A percentile compares a stretch with the other conserved stretches of the same genome.
Evolutionary conservation across 2,888 invertebrate species (phyloP).

Genomic region (Acanthosoma haemorrhoidale): DNA sequence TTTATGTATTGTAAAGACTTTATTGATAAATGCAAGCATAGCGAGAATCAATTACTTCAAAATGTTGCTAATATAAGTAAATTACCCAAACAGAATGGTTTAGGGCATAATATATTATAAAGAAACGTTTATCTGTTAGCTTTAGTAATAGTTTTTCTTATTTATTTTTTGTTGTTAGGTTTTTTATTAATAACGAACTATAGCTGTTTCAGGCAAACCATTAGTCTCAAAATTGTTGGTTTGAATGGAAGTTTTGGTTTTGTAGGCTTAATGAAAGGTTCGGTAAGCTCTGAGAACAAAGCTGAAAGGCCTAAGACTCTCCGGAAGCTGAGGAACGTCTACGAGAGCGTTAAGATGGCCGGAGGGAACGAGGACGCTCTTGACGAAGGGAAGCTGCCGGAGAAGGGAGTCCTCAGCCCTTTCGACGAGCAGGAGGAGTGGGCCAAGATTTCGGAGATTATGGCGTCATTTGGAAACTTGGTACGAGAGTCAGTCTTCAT

Average conservation of each 20-base stretch:
- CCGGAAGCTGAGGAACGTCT: conserved; percentile 67
- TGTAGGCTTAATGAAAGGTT: conserved; percentile 76
- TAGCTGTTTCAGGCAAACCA: too few species aligned
- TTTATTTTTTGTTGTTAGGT: too few species aligned
- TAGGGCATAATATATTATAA: too few species aligned
- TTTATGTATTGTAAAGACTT: too few species aligned
- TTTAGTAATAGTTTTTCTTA: too few species aligned
- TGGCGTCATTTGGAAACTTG: conserved; percentile 86
- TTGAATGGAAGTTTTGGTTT: conserved; percentile 32
- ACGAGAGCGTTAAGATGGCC: conserved; percentile 47
- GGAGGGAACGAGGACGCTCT: conserved; percentile 25
- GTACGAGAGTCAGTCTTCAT: conserved; percentile 73
- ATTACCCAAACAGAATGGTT: too few species aligned
- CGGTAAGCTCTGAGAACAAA: conserved; percentile 56
- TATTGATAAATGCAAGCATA: too few species aligned
- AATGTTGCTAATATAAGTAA: too few species aligned
- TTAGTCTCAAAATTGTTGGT: too few species aligned
- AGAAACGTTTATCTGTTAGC: too few species aligned
- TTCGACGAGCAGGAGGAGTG: conserved; percentile 94
- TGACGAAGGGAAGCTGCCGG: conserved; percentile 35
- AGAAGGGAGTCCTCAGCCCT: conserved; percentile 60
- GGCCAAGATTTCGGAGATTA: conserved; percentile 92
- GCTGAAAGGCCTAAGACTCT: conserved; percentile 70
- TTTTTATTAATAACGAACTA: too few species aligned
- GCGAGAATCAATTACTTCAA: too few species aligned